Evolutionary conservation across 2,888 invertebrate genomes (phyloP), one percentile per base, ranked within the genome.

Genomic region (Belgica antarctica): DNA sequence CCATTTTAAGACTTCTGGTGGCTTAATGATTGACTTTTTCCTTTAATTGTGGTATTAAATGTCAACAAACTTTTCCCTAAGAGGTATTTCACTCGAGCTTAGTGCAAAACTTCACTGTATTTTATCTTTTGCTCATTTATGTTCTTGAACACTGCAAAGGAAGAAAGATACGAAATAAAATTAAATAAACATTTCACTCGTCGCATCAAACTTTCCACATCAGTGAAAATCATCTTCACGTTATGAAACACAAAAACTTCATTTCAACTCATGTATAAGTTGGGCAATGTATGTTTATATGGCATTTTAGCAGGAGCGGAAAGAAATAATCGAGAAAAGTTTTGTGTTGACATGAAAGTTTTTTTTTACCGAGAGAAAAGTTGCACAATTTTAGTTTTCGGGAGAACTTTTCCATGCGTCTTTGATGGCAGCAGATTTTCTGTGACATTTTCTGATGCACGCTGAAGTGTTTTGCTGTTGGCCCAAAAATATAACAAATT

Each of bases 1-100:
- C 68, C 68, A 68, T 68, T 52, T 57, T 68, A 52, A 52, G 52
- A 8, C 22, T 52, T 22, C 22, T 41, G 15, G 10, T 52, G 22
- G 52, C 17, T 52, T 52, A 52, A 17, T 52, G 52, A 52, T 52
- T 52, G 52, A 52, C 17, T 17, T 17, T 52, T 17, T 52, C 3
- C 12, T 52, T 52, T 52, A 17, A 17, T 52, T 52, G 5, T 52
- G 52, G 22, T 52, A 52, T 52, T 22, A 4, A 52, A n/a, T 17
- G 52, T 22, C 17, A 4, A 22, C 22, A 12, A 52, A 52, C 52
- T 52, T 22, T 52, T 17, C 12, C 2, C 15, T 7, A 31, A 22
- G 52, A 52, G 52, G 52, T 52, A 52, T 52, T 52, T 52, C 52
- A 7, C 17, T 52, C 15, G 41, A 41, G 41, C 41, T 41, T 10